Conservation (phyloP, 2,888 invertebrate species). For the Eupeodes latifasciatus region DNA sequence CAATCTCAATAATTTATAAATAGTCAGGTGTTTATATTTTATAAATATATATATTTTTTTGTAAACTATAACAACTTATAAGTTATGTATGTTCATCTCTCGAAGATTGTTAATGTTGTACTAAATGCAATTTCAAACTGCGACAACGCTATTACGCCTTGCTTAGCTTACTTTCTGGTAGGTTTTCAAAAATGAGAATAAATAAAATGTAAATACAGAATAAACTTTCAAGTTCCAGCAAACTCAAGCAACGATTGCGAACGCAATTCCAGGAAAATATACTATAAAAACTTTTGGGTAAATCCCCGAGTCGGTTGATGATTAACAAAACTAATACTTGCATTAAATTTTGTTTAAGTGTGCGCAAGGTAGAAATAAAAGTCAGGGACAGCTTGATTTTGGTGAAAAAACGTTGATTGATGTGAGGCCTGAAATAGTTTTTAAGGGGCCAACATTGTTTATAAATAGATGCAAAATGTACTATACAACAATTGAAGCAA, state of each 20-base stretch:
- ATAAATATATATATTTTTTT: neutral
- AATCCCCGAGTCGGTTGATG: conserved; percentile 61
- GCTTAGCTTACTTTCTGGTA: neutral
- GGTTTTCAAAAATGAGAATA: conserved; percentile 20
- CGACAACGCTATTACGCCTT: conserved; percentile 49
- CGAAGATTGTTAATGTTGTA: conserved; percentile 33
- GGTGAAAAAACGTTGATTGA: neutral
- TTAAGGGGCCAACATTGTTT: neutral
- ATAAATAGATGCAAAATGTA: too few species aligned
- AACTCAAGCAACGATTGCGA: conserved; percentile 56
- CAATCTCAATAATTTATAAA: neutral
- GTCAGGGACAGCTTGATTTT: neutral
- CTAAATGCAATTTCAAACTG: conserved; percentile 49
- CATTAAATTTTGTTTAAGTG: conserved; percentile 6
- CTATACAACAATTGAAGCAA: too few species aligned
- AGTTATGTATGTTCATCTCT: conserved; percentile 14
- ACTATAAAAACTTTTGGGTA: conserved; percentile 57
- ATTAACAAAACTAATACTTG: conserved; percentile 59
- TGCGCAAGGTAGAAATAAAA: neutral
- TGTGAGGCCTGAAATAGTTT: neutral
- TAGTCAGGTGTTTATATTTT: neutral
- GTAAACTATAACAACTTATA: neutral
- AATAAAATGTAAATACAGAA: conserved; percentile 13
- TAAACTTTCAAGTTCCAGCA: conserved; percentile 49
- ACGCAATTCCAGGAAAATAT: conserved; percentile 68